Conservation (phyloP, 2,797 vertebrate species). For the Pelochelys cantorii region DNA sequence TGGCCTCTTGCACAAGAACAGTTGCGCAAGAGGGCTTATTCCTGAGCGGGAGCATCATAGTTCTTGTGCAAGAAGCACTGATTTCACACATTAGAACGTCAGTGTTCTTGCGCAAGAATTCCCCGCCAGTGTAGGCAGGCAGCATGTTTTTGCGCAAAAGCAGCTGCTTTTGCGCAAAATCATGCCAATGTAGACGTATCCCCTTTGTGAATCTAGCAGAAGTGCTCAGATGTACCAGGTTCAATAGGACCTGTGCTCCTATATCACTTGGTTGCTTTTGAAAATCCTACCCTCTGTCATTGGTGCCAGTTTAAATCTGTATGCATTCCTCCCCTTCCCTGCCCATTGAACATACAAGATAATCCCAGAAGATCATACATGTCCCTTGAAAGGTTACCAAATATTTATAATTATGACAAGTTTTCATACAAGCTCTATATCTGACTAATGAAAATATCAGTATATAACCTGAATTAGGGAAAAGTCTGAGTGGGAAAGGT, state of each 20-base stretch:
- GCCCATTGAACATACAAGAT: neutral
- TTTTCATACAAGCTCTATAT: neutral
- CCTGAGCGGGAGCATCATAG: no score
- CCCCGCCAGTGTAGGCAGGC: no score
- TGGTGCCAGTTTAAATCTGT: slow-evolving; percentile 32
- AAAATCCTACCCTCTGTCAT: slow-evolving; percentile 8
- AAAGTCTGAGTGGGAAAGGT: neutral
- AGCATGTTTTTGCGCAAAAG: no score
- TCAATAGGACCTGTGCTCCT: neutral
- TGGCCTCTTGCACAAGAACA: no score
- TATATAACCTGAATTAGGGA: neutral
- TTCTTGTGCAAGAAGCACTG: no score
- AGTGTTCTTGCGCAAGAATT: no score
- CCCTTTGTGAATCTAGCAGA: neutral
- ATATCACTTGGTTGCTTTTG: neutral
- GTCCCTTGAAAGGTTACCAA: neutral
- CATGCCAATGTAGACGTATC: no score
- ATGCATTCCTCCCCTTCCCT: slow-evolving; percentile 20
- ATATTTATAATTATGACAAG: neutral
- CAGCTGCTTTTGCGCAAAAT: no score
- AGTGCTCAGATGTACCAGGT: neutral
- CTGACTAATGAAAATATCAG: neutral
- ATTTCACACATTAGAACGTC: no score
- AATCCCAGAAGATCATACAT: slow-evolving; percentile 27
- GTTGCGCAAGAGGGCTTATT: no score